These are phyloP conservation scores for Oxyruncus cristatus DNA, from an alignment of 2,113 vertebrate genomes.

Conservation along the genomic window DNA sequence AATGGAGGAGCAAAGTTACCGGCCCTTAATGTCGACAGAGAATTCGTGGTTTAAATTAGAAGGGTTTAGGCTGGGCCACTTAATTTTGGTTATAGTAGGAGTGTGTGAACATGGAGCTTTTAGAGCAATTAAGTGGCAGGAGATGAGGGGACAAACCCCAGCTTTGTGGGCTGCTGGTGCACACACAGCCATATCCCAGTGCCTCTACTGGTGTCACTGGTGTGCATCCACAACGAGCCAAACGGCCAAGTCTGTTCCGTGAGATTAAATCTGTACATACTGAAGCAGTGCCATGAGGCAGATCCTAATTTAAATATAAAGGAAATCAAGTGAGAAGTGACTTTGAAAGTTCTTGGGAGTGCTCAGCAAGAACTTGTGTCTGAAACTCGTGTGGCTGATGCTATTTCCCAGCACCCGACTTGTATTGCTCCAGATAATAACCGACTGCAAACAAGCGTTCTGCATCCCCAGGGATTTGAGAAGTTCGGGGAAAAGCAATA, in stretches of 20 bases:
- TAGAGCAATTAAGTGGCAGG: background rate
- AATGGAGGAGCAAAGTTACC: background rate
- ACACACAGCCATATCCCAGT: background rate
- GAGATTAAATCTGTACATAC: background rate
- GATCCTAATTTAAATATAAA: background rate
- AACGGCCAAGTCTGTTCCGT: background rate
- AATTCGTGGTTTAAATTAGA: background rate
- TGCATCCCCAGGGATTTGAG: background rate
- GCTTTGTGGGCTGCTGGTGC: background rate
- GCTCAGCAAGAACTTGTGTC: background rate
- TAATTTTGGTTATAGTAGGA: background rate
- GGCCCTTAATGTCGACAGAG: rapidly evolving
- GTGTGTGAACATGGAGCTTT: background rate
- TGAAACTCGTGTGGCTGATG: background rate
- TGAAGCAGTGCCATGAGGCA: background rate
- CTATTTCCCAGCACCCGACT: background rate
- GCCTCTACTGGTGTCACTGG: background rate
- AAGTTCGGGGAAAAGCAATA: background rate
- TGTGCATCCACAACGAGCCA: background rate
- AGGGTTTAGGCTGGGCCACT: background rate
- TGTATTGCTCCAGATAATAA: background rate
- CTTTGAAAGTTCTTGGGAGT: background rate
- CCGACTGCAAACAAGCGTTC: background rate
- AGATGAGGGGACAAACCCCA: background rate
- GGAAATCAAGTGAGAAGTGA: background rate